Conservation (phyloP, 1,140 invertebrate species). For the Hylyphantes graminicola region DNA sequence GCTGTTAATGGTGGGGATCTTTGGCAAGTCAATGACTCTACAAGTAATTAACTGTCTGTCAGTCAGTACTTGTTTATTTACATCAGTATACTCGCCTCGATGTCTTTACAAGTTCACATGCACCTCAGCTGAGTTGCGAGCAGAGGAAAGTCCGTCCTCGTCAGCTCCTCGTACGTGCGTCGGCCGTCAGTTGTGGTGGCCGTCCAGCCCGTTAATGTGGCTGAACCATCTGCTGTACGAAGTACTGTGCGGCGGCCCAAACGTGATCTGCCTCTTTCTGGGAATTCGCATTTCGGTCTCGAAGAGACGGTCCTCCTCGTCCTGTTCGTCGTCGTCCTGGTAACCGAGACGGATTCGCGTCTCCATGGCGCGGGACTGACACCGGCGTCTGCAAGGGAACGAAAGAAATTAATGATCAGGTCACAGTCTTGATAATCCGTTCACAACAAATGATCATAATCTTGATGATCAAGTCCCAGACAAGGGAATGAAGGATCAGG, state of each 20-base stretch:
- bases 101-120: too few species aligned
- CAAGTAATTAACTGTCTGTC: too few species aligned
- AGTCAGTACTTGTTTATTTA: too few species aligned
- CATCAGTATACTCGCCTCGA: too few species aligned
- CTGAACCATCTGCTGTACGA: constrained; percentile 55
- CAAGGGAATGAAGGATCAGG: too few species aligned
- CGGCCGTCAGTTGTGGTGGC: constrained; percentile 4
- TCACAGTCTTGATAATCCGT: background rate
- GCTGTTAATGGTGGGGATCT: too few species aligned
- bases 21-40: too few species aligned
- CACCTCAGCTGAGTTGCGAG: too few species aligned
- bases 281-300: constrained; percentile 42
- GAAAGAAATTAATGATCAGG: background rate
- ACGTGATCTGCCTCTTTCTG: constrained; percentile 45
- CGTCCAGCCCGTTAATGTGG: constrained; percentile 42
- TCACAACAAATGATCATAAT: too few species aligned
- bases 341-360: constrained; percentile 37
- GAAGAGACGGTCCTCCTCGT: constrained; percentile 29
- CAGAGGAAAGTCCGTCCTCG: too few species aligned
- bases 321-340: constrained; percentile 38
- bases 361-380: constrained; percentile 41
- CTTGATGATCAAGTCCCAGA: too few species aligned
- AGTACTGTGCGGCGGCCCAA: constrained; percentile 40
- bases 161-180: background rate
- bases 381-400: constrained; percentile 17